phyloP scores from a whole-genome alignment of 2,113 vertebrate genomes.

The Oreochromis tanganicae region DNA sequence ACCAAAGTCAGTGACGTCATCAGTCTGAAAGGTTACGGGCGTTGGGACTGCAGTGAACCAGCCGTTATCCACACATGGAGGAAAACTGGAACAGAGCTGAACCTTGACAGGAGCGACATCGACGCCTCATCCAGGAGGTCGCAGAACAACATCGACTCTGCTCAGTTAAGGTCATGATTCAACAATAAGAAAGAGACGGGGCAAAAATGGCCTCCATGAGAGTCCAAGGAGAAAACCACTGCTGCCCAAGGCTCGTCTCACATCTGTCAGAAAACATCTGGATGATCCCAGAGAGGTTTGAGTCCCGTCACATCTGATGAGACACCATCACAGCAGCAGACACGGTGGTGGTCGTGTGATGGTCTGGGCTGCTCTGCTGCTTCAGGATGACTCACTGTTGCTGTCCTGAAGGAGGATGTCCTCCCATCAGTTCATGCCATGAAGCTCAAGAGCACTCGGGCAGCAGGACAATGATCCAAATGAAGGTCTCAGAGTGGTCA shows the following conservation, averaged over 20 bases:
- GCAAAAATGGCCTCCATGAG: fast-evolving
- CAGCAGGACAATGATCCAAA: neutral
- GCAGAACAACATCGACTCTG: neutral
- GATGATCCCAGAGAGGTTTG: neutral
- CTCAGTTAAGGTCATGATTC: neutral
- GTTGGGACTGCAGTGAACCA: neutral
- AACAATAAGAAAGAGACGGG: neutral
- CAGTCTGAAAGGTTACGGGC: neutral
- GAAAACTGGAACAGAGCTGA: neutral
- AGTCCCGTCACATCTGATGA: neutral
- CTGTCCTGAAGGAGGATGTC: neutral
- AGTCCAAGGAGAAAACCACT: neutral
- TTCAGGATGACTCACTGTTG: neutral
- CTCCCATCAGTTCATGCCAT: neutral
- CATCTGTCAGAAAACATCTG: neutral
- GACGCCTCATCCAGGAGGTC: neutral
- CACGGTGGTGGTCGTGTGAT: neutral
- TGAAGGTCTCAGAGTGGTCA: neutral
- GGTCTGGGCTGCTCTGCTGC: neutral
- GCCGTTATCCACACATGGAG: neutral
- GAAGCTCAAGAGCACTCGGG: neutral
- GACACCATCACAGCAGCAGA: neutral
- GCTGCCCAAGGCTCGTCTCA: neutral
- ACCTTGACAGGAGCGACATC: neutral
- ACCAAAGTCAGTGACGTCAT: neutral